Evolutionary conservation across 2,113 vertebrate genomes (phyloP), one percentile per base, ranked within the genome.

Genomic region (Tor tambroides): DNA sequence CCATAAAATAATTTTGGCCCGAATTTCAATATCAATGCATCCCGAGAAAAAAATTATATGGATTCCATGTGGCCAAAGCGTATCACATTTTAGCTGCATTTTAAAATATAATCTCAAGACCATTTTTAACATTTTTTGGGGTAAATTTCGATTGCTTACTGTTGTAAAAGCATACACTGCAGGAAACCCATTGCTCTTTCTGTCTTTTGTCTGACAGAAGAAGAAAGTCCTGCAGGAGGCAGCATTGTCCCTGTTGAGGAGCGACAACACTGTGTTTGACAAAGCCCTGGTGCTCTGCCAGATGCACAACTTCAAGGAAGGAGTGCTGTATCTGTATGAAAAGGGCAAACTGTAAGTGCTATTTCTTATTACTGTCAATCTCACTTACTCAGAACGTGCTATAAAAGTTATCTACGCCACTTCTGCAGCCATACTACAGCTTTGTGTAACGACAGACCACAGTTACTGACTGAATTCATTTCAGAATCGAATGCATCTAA

Each of bases 241-340:
- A 89, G 97, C 97, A 28, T 93, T 99, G 84, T 96, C 94, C 1
- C 94, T 99, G 35, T 90, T 99, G 91, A 97, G 96, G 92, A 98
- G 97, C 0, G 97, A 98, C 93, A 94, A 94, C 88, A 96, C 95
- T 0, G 97, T 98, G 87, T 98, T 99, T 85, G 98, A 99, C 89
- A 99, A 99, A 88, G 98, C 98, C 4, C 92, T 99, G 87, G 96
- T 99, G 61, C 95, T 99, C 32, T 99, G 98, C 90, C 98, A 99
- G 94, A 99, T 99, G 98, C 98, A 99, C 89, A 98, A 96, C 91
- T 99, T 99, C 91, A 98, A 99, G 94, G 98, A 99, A 85, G 98
- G 98, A 2, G 96, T 99, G 85, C 95, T 99, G 43, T 98, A 99
- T 89, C 96, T 99, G 35, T 99, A 99, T 6, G 98, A 99, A 87